Evolutionary conservation across 37 sponge, comb jelly and placozoan genomes (phyloP).

Genomic region (Cladorhizidae sp.): DNA sequence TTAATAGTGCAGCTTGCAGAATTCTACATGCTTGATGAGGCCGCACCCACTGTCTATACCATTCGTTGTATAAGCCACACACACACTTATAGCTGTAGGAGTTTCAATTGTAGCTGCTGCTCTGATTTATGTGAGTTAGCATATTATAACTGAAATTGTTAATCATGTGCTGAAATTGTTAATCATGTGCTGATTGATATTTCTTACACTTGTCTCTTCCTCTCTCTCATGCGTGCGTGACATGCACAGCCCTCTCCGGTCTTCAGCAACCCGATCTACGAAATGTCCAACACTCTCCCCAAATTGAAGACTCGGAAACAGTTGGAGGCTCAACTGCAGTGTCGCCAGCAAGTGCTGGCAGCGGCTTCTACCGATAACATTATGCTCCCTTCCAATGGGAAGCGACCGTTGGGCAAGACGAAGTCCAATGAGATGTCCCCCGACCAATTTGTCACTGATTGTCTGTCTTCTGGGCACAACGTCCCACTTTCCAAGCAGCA

Average conservation of each 20-base stretch:
- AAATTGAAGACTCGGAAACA: not conserved
- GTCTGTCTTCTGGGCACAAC: no score
- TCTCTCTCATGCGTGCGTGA: not conserved
- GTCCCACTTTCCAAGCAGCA: no score
- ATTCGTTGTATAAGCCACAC: no score
- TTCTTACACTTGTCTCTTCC: not conserved
- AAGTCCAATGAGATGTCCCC: not conserved
- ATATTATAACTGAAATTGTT: no score
- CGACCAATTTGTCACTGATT: no score
- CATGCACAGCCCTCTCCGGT: not conserved
- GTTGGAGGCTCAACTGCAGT: not conserved
- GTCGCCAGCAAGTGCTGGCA: not conserved
- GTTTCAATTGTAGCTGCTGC: no score
- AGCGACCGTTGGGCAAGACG: not conserved
- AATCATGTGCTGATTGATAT: not conserved
- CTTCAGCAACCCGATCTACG: not conserved
- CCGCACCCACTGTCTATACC: no score
- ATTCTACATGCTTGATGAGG: no score
- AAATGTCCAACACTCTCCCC: not conserved
- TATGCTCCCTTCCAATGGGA: conserved; percentile 4
- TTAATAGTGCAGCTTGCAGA: no score
- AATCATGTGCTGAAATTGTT: no score
- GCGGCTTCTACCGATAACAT: conserved; percentile 14
- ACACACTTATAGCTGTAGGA: no score
- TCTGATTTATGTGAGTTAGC: no score